Evolutionary conservation across 2,888 invertebrate genomes (phyloP).

Genomic region (Polydrusus pterygomalis): DNA sequence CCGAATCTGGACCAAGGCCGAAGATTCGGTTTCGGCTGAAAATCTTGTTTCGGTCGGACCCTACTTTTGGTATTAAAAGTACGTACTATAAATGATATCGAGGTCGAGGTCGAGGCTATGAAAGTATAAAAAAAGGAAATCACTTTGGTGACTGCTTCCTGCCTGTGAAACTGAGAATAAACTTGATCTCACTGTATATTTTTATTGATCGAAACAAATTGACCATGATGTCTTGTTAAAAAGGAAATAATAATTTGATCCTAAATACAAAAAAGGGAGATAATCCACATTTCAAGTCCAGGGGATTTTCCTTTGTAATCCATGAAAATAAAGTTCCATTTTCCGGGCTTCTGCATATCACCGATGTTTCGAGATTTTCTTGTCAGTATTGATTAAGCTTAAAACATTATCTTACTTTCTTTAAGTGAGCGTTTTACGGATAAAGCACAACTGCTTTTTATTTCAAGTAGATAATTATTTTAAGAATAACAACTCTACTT

Average conservation of each 20-base stretch:
- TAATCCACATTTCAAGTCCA: neutral
- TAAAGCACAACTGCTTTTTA: neutral
- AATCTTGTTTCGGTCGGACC: too few relatives aligned
- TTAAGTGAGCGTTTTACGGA: neutral
- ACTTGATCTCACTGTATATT: too few relatives aligned
- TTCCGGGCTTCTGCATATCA: neutral
- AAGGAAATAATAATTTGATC: neutral
- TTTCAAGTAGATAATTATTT: constrained; percentile 4
- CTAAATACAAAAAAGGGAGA: neutral
- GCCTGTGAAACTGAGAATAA: too few relatives aligned
- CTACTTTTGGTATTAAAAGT: too few relatives aligned
- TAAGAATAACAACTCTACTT: neutral
- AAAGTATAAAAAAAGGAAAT: too few relatives aligned
- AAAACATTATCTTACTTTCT: neutral
- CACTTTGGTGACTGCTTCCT: too few relatives aligned
- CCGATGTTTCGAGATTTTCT: constrained; percentile 2
- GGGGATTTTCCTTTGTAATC: constrained; percentile 10
- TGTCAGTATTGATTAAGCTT: constrained; percentile 3
- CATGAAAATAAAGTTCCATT: neutral
- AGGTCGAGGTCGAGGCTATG: neutral
- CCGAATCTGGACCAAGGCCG: too few relatives aligned
- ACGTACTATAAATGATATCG: too few relatives aligned
- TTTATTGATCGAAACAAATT: neutral
- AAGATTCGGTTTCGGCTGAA: too few relatives aligned
- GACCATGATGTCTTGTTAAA: neutral